Evolutionary conservation across 2,113 vertebrate genomes (phyloP).

Genomic region (Siniperca knerii): DNA sequence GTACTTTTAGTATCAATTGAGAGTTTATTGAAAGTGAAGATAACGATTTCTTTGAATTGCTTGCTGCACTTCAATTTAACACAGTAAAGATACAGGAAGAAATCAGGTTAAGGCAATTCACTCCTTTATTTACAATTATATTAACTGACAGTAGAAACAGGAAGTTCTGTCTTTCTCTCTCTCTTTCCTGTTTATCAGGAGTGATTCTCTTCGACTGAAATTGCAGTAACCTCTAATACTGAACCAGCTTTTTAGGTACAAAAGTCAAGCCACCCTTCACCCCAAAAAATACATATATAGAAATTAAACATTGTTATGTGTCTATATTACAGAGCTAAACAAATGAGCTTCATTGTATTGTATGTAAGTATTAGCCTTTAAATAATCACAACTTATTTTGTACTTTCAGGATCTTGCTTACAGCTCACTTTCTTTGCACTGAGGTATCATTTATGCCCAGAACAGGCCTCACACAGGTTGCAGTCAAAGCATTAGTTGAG

Average conservation of each 20-base stretch:
- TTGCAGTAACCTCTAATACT: conserved; percentile 35
- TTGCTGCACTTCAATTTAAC: conserved; percentile 14
- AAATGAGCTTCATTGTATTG: conserved; percentile 8
- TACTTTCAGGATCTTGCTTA: conserved; percentile 6
- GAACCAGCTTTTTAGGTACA: conserved; percentile 25
- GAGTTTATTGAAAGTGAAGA: not conserved
- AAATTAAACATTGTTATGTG: conserved; percentile 27
- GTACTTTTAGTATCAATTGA: not conserved
- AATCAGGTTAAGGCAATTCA: conserved; percentile 19
- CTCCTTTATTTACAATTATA: conserved; percentile 67
- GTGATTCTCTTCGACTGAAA: conserved; percentile 2
- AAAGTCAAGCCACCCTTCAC: conserved; percentile 1
- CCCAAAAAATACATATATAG: conserved; percentile 20
- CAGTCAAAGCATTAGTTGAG: conserved; percentile 47
- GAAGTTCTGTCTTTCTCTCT: conserved; percentile 51
- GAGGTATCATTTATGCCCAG: conserved; percentile 45
- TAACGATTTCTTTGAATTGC: not conserved
- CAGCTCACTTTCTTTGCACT: conserved; percentile 28
- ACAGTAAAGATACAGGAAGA: conserved; percentile 23
- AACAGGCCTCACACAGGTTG: conserved; percentile 34
- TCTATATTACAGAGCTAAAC: conserved; percentile 44
- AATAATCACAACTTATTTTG: conserved; percentile 7
- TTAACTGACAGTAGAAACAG: conserved; percentile 68
- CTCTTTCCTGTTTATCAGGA: conserved; percentile 64
- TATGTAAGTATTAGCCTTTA: conserved; percentile 13